These are phyloP conservation scores for Nilaparvata lugens DNA, from an alignment of 1,140 invertebrate species.

Conservation along the genomic window DNA sequence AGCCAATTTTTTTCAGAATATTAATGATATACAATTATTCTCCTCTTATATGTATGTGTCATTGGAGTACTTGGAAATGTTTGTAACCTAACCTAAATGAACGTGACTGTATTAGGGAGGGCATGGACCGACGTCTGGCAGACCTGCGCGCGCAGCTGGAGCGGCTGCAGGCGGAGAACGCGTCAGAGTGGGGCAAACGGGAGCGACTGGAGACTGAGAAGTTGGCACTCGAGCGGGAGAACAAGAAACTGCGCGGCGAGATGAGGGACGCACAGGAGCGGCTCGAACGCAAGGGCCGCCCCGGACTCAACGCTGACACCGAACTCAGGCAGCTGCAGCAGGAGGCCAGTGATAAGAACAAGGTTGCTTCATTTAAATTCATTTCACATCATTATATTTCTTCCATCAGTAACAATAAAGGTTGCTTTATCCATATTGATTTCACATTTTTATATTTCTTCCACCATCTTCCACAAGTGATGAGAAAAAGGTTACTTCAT, in stretches of 20 bases:
- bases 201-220: conserved; percentile 86
- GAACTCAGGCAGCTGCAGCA: conserved; percentile 63
- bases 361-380: conserved; percentile 39
- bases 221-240: conserved; percentile 74
- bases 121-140: conserved; percentile 57
- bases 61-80: too few relatives aligned
- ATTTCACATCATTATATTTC: too few relatives aligned
- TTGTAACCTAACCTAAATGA: too few relatives aligned
- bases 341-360: conserved; percentile 61
- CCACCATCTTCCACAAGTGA: conserved; percentile 40
- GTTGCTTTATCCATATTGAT: background rate
- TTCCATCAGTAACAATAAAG: too few relatives aligned
- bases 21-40: too few relatives aligned
- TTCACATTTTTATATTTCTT: background rate
- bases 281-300: conserved; percentile 53
- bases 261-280: conserved; percentile 73
- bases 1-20: too few relatives aligned
- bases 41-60: too few relatives aligned
- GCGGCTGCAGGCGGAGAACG: conserved; percentile 81
- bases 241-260: conserved; percentile 76
- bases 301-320: conserved; percentile 50
- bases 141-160: conserved; percentile 68
- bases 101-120: too few relatives aligned
- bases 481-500: conserved; percentile 51
- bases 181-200: conserved; percentile 83